phyloP scores from a whole-genome alignment of 2,888 invertebrate genomes.

The Sycophila texana region DNA sequence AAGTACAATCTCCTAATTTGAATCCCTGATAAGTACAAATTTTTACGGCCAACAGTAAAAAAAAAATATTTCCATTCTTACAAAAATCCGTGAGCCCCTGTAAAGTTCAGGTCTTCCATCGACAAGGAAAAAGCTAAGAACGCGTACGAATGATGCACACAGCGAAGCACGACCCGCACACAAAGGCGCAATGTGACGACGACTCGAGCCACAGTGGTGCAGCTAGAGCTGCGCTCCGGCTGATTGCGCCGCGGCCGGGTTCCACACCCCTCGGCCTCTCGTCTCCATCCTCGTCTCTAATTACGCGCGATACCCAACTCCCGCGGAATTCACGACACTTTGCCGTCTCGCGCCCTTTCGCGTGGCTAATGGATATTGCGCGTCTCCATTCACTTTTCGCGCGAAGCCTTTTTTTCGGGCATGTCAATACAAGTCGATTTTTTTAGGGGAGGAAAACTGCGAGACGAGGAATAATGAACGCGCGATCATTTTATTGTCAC shows the following conservation, averaged over 20 bases:
- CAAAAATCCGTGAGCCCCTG: no score
- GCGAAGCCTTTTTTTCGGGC: background rate
- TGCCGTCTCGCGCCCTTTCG: constrained; percentile 8
- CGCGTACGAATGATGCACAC: no score
- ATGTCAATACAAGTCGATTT: background rate
- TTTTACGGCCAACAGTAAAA: no score
- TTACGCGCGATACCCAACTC: constrained; percentile 24
- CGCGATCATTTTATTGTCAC: background rate
- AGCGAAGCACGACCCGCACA: no score
- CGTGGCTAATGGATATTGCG: constrained; percentile 50
- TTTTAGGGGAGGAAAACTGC: background rate
- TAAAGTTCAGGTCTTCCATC: no score
- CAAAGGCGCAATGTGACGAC: no score
- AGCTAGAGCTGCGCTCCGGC: constrained; percentile 35
- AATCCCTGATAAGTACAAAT: no score
- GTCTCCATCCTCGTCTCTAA: constrained; percentile 20
- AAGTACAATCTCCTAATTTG: no score
- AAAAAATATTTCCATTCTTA: no score
- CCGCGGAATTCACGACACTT: constrained; percentile 44
- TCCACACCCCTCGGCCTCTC: background rate
- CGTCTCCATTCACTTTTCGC: constrained; percentile 25
- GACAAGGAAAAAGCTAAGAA: no score
- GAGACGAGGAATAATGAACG: background rate
- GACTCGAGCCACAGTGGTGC: constrained; percentile 22
- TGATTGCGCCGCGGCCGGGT: constrained; percentile 32